phyloP scores from a whole-genome alignment of 2,113 vertebrate species.

The Boleophthalmus pectinirostris region DNA sequence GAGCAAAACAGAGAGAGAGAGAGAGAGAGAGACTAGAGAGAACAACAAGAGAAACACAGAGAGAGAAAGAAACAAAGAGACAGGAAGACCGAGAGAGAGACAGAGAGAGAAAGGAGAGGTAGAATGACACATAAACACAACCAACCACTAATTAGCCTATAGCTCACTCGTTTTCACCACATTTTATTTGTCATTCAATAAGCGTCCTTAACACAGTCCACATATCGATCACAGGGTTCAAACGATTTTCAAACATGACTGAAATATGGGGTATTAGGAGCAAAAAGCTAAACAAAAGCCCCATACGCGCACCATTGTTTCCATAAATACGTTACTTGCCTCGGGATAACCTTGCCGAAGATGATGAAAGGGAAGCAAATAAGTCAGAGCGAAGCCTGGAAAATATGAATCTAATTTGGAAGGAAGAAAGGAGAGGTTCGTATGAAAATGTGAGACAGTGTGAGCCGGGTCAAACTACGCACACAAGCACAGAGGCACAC shows the following conservation, averaged over 20 bases:
- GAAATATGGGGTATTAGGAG: too few relatives aligned
- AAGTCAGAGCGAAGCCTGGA: conserved; percentile 62
- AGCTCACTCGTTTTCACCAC: neutral
- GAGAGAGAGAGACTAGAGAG: too few relatives aligned
- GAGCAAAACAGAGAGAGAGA: too few relatives aligned
- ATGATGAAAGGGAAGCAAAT: conserved; percentile 75
- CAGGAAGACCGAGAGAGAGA: too few relatives aligned
- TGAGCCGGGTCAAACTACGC: conserved; percentile 22
- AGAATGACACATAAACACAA: conserved; percentile 62
- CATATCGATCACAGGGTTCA: neutral
- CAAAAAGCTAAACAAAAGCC: neutral
- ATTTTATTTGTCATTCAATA: conserved; percentile 54
- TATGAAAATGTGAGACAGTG: conserved; percentile 49
- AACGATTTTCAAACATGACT: neutral
- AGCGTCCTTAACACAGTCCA: conserved; percentile 47
- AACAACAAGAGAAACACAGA: too few relatives aligned
- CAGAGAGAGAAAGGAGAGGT: conserved; percentile 33
- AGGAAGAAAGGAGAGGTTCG: conserved; percentile 41
- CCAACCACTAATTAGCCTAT: conserved; percentile 61
- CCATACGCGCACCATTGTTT: conserved; percentile 48
- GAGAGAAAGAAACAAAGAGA: too few relatives aligned
- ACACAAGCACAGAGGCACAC: neutral
- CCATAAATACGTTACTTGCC: conserved; percentile 65
- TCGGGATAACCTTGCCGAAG: conserved; percentile 72
- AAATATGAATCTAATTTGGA: conserved; percentile 62